Base-by-base conservation (phyloP, 2,113 vertebrate species). In the Struthio camelus region DNA sequence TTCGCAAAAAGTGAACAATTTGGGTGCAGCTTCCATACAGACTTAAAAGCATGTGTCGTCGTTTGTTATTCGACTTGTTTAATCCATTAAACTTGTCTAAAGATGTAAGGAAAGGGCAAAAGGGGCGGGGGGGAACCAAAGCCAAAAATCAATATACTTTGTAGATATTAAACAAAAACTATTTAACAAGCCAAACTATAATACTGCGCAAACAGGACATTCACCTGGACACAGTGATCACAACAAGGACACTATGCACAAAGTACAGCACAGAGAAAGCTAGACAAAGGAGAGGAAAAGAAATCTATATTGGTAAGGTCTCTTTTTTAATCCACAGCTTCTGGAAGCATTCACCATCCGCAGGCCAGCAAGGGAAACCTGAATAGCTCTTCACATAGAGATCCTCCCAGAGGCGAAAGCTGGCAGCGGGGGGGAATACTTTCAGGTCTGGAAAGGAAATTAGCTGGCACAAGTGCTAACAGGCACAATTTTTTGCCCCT, bases 201-300 rank as follows among this genome's bases (percentile, higher is more conserved):
- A 89, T 69, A 87, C 70, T 82, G 85, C 73, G 76, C 88, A 89
- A 96, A 96, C 25, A 96, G 96, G 97, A 38, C 94, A 96, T 95
- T 97, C 92, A 97, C 90, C 89, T 84, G 85, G 90, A 97, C 27
- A 93, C 90, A 80, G 0, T 85, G 86, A 93, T 94, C 93, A 71
- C 69, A 87, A 80, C 87, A 97, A 97, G 96, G 94, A 96, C 96
- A 73, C 70, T 75, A 66, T 4, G 81, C 93, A 93, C 94, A 96
- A 88, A 97, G 89, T 88, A 83, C 95, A 96, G 66, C 79, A 91
- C 1, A 3, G 50, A 94, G 30, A 59, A 80, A 91, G 75, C 56
- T 90, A 53, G 40, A 73, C 14, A 78, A 67, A 81, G 28, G 25
- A 80, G 15, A 17, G 72, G 87, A 50, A 28, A n/a, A 62, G 59